Percentiles rank a stretch among this genome's conserved stretches.
Evolutionary conservation across 2,113 vertebrate genomes (phyloP).

Genomic region (Pseudopodoces humilis): DNA sequence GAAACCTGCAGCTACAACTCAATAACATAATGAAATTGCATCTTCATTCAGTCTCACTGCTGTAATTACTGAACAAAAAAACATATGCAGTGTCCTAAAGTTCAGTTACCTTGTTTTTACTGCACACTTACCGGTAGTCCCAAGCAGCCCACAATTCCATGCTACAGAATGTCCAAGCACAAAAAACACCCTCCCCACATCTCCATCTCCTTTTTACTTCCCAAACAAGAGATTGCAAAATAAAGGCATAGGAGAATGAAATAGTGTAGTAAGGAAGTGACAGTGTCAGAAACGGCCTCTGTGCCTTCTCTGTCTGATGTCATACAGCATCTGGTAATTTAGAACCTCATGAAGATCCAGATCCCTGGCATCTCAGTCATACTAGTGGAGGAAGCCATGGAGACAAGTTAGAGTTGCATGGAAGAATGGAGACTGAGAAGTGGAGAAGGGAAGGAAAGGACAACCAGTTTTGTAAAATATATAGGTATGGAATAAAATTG

Average conservation of each 20-base stretch:
- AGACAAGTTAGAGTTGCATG: neutral
- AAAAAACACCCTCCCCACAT: neutral
- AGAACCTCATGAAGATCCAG: neutral
- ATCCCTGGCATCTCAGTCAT: neutral
- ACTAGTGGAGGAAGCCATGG: neutral
- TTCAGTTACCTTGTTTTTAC: neutral
- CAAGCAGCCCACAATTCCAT: neutral
- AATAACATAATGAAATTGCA: neutral
- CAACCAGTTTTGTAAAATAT: neutral
- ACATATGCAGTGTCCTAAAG: neutral
- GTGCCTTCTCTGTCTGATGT: neutral
- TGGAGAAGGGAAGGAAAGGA: neutral
- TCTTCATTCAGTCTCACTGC: neutral
- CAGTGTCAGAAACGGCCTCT: neutral
- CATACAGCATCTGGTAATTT: neutral
- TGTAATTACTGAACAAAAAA: neutral
- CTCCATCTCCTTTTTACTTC: neutral
- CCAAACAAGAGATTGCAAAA: neutral
- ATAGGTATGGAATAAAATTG: neutral
- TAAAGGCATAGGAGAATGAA: neutral
- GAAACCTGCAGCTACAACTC: neutral
- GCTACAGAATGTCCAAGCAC: neutral
- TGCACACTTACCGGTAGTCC: neutral
- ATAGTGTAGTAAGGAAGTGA: neutral
- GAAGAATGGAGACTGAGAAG: neutral